These are phyloP conservation scores for Conus canariensis DNA, from an alignment of 2,888 invertebrate species.

Conservation along the genomic window DNA sequence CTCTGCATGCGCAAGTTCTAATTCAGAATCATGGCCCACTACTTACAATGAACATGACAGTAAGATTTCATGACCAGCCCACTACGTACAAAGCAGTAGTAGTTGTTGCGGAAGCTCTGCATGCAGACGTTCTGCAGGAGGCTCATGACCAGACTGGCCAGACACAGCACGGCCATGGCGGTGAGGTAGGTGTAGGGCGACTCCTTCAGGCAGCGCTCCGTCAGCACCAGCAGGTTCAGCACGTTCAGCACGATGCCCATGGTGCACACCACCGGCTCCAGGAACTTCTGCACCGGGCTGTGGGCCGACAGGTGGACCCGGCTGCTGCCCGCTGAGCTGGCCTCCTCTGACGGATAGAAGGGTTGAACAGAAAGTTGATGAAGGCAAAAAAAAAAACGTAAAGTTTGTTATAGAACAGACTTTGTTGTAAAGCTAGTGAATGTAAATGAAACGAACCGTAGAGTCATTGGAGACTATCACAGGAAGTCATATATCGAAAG, in stretches of 20 bases:
- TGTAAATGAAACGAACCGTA: too few relatives aligned
- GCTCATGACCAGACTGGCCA: constrained; percentile 33
- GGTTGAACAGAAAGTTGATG: too few relatives aligned
- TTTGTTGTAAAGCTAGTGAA: too few relatives aligned
- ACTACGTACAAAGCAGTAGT: constrained; percentile 55
- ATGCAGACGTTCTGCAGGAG: constrained; percentile 58
- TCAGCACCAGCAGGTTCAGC: constrained; percentile 72
- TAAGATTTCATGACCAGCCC: too few relatives aligned
- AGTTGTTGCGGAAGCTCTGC: constrained; percentile 51
- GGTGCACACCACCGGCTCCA: constrained; percentile 69
- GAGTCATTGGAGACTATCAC: too few relatives aligned
- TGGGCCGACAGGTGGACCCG: neutral
- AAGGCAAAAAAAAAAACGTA: too few relatives aligned
- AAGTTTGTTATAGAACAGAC: too few relatives aligned
- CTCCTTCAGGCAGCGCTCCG: constrained; percentile 70
- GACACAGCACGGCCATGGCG: constrained; percentile 64
- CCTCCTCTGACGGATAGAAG: neutral
- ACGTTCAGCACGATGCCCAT: constrained; percentile 74
- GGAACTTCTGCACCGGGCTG: constrained; percentile 49
- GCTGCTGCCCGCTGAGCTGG: neutral
- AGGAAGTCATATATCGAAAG: too few relatives aligned
- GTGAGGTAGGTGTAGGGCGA: constrained; percentile 76
- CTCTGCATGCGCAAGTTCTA: neutral
- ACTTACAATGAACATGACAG: neutral
- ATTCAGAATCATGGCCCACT: neutral